Evolutionary conservation across 1,140 invertebrate species (phyloP).

Genomic region (Sycophila sp.): DNA sequence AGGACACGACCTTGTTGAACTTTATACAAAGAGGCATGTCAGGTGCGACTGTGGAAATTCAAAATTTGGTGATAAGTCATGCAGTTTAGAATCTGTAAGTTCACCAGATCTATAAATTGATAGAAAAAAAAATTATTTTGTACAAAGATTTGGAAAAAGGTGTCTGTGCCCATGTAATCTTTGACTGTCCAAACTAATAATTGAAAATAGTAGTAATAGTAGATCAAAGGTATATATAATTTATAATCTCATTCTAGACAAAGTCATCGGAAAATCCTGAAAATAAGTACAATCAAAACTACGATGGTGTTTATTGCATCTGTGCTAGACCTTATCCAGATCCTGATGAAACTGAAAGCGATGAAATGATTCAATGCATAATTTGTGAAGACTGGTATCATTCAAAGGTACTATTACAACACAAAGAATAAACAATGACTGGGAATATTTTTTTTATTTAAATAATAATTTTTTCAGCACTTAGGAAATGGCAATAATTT

Average conservation of each 20-base stretch:
- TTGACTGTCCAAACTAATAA: no score
- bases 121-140: background rate
- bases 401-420: constrained; percentile 66
- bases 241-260: constrained; percentile 49
- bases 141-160: background rate
- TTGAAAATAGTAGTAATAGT: no score
- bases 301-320: constrained; percentile 90
- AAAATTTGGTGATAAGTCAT: constrained; percentile 80
- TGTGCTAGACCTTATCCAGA: constrained; percentile 97
- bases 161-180: no score
- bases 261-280: constrained; percentile 76
- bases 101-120: background rate
- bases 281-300: constrained; percentile 96
- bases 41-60: constrained; percentile 97
- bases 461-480: constrained; percentile 69
- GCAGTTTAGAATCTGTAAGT: constrained; percentile 76
- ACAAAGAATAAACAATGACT: background rate
- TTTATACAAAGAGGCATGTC: constrained; percentile 97
- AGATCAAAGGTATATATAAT: no score
- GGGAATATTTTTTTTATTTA: background rate
- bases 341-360: constrained; percentile 79
- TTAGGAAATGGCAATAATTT: constrained; percentile 71
- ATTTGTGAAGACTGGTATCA: constrained; percentile 99
- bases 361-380: constrained; percentile 97
- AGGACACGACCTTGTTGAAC: constrained; percentile 93